Conservation (phyloP, 2,113 vertebrate genomes). For the Silurus glanis region DNA sequence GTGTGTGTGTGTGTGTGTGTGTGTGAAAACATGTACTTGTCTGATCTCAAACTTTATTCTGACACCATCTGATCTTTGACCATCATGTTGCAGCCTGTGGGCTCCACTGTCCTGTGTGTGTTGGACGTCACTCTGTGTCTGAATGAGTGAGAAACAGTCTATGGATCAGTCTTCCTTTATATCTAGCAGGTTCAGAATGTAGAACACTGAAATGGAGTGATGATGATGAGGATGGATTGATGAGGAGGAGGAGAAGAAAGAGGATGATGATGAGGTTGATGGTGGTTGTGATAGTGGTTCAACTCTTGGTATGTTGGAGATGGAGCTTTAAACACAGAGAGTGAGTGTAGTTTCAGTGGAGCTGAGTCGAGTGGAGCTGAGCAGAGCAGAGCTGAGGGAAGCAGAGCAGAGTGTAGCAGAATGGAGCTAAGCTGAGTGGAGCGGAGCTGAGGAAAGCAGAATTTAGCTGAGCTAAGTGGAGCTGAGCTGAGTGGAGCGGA, state of each 20-base stretch:
- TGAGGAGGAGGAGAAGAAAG: not conserved
- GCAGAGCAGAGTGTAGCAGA: too few relatives aligned
- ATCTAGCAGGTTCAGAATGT: not conserved
- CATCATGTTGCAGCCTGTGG: conserved; percentile 46
- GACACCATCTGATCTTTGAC: conserved; percentile 40
- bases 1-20: not conserved
- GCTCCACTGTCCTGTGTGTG: conserved; percentile 30
- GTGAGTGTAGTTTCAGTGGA: not conserved
- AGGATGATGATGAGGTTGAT: not conserved
- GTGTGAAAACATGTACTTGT: conserved; percentile 4
- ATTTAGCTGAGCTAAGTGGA: too few relatives aligned
- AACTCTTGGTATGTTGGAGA: not conserved
- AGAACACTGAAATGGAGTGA: not conserved
- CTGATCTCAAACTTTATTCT: conserved; percentile 35
- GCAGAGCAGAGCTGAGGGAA: too few relatives aligned
- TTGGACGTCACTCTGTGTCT: conserved; percentile 34
- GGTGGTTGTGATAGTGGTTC: not conserved
- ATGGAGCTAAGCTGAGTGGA: not conserved
- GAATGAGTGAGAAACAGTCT: not conserved
- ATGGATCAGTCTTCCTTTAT: not conserved
- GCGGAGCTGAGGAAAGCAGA: too few relatives aligned
- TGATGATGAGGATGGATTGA: not conserved
- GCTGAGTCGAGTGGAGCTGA: not conserved
- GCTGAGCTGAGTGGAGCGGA: too few relatives aligned
- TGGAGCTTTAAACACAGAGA: not conserved